phyloP scores from a whole-genome alignment of 2,797 vertebrate genomes.

The Myotis findleyi region DNA sequence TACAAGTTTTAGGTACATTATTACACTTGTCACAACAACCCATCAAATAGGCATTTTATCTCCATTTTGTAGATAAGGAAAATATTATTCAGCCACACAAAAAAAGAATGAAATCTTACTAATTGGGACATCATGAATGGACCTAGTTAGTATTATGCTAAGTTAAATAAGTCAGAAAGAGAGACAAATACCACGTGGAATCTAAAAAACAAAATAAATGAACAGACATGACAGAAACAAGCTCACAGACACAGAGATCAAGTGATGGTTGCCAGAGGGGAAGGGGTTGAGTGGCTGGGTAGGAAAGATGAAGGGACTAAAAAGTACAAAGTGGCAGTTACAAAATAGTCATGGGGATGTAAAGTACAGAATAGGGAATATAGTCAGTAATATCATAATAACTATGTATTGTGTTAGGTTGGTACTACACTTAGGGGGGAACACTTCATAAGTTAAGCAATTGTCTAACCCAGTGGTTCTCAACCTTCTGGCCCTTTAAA shows the following conservation, averaged over 20 bases:
- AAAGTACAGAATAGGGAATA: neutral
- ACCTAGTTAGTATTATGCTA: neutral
- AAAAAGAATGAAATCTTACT: neutral
- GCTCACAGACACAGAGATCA: neutral
- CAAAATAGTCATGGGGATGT: neutral
- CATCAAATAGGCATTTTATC: neutral
- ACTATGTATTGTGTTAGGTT: neutral
- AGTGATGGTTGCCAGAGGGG: neutral
- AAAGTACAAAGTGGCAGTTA: neutral
- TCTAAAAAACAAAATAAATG: neutral
- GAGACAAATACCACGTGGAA: neutral
- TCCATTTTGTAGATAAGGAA: constrained; percentile 31
- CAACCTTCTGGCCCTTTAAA: too few relatives aligned
- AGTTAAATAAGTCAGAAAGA: neutral
- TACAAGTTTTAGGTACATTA: neutral
- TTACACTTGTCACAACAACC: neutral
- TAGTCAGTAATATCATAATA: neutral
- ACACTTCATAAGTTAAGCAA: neutral
- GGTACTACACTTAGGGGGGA: neutral
- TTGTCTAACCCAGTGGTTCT: neutral
- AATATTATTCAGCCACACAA: neutral
- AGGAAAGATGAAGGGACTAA: neutral
- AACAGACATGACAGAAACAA: neutral
- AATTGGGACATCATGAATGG: neutral
- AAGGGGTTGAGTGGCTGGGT: neutral